Base-by-base conservation (phyloP, 1,140 invertebrate genomes). In the Kradibia gibbosae region DNA sequence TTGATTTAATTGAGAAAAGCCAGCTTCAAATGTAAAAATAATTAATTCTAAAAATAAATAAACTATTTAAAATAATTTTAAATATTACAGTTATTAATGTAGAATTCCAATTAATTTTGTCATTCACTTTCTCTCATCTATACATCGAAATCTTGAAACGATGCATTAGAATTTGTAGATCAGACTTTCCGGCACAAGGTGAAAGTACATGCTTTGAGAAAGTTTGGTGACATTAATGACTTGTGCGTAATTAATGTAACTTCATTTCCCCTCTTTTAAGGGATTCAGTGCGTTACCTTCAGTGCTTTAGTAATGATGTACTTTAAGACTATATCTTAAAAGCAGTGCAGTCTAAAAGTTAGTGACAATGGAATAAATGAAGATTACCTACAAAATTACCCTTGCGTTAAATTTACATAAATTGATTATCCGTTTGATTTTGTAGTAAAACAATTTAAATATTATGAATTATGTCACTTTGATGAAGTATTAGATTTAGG, bases 161-260 rank as follows among this genome's bases (percentile, higher is more conserved):
- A 60, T 11, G 55, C 45, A 70, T 70, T 78, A 53, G 45, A 78
- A 78, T 67, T 25, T 13, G 25, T 20, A 71, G 48, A 72, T 72
- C 50, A 48, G 15, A 53, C 62, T 1, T 67, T 25, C 48, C 2
- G 28, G 36, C 36, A 53, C 0, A n/a, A 20, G 7, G 39, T 1
- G n/a, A 57, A 79, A 79, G 72, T 60, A 60, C n/a, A 48, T 79
- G 67, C 22, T 36, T 60, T 36, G 36, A 55, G 67, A 45, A 79
- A 79, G 25, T 79, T 72, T 11, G 13, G n/a, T 13, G 78, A 79
- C 53, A 53, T 79, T 79, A 79, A 79, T 60, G 78, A 60, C 67
- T 45, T 28, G 0, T 53, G 34, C 15, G 31, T 79, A 79, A 79
- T 79, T 79, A 79, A 79, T 79, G 36, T 22, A 36, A 31, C n/a